These are phyloP conservation scores for Pelobates fuscus DNA, from an alignment of 2,113 vertebrate species.

Conservation along the genomic window DNA sequence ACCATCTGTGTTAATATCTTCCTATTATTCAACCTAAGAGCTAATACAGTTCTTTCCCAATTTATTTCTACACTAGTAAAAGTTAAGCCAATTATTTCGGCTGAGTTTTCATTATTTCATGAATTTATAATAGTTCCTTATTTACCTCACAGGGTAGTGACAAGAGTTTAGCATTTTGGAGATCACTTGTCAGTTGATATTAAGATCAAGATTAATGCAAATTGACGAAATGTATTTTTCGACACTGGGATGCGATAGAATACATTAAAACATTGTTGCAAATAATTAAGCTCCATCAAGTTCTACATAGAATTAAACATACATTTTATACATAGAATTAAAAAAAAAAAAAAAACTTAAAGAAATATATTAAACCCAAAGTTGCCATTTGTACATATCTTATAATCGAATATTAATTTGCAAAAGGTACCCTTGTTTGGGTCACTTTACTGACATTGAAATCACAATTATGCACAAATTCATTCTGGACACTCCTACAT, in stretches of 20 bases:
- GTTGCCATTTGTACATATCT: no score
- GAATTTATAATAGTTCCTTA: constrained; percentile 59
- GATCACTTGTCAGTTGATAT: constrained; percentile 72
- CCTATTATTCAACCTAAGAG: no score
- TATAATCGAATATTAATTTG: no score
- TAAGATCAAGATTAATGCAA: constrained; percentile 80
- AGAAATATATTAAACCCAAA: no score
- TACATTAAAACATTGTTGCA: constrained; percentile 74
- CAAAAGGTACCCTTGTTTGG: no score
- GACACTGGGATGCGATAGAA: constrained; percentile 71
- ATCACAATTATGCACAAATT: no score
- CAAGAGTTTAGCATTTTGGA: constrained; percentile 68
- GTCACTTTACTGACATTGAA: no score
- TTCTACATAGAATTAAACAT: constrained; percentile 24
- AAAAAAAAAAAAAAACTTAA: no score
- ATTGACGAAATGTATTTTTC: constrained; percentile 77
- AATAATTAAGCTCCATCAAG: constrained; percentile 71
- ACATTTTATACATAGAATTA: no score
- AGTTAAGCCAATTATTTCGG: constrained; percentile 60
- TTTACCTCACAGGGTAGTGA: constrained; percentile 61
- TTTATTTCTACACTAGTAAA: constrained; percentile 42
- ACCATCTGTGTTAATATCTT: no score
- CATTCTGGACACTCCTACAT: no score
- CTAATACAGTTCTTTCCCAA: not conserved
- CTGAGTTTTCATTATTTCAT: constrained; percentile 50